phyloP scores from a whole-genome alignment of 2,113 vertebrate genomes.

The Prunella himalayana region DNA sequence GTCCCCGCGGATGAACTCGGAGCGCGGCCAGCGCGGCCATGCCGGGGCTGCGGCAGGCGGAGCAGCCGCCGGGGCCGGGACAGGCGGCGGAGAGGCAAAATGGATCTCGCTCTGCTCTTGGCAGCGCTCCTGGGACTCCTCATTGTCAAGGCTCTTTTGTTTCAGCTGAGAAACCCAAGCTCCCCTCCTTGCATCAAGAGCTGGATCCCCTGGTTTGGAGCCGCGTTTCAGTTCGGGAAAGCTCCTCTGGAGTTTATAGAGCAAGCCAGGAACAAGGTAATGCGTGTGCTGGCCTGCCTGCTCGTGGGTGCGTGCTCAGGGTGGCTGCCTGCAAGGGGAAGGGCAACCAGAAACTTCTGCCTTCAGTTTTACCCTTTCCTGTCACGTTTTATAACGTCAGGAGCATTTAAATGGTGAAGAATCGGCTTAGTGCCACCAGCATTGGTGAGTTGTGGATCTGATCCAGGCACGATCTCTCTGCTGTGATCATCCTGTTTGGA shows the following conservation, averaged over 20 bases:
- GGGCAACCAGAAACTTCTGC: background rate
- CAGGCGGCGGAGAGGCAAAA: background rate
- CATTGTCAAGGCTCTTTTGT: slow-evolving; percentile 32
- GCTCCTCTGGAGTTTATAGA: slow-evolving; percentile 80
- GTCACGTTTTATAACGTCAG: background rate
- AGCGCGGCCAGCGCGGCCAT: background rate
- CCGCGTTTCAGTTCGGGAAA: slow-evolving; percentile 75
- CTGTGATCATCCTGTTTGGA: background rate
- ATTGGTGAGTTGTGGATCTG: background rate
- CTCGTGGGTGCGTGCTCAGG: background rate
- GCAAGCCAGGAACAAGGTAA: slow-evolving; percentile 75
- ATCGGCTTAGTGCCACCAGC: background rate
- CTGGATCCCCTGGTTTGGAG: slow-evolving; percentile 85
- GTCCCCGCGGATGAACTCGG: rapidly evolving
- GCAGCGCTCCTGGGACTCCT: slow-evolving; percentile 40
- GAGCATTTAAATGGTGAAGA: background rate
- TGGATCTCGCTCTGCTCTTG: slow-evolving; percentile 17
- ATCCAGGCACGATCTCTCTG: background rate
- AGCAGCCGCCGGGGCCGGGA: background rate
- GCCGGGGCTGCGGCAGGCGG: background rate
- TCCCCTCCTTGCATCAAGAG: slow-evolving; percentile 74
- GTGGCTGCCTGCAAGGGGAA: background rate
- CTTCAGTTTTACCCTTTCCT: background rate
- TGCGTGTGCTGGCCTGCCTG: background rate
- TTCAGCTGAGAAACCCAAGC: background rate